Evolutionary conservation across 2,888 invertebrate genomes (phyloP).

Genomic region (Marasmarcha lunaedactyla): DNA sequence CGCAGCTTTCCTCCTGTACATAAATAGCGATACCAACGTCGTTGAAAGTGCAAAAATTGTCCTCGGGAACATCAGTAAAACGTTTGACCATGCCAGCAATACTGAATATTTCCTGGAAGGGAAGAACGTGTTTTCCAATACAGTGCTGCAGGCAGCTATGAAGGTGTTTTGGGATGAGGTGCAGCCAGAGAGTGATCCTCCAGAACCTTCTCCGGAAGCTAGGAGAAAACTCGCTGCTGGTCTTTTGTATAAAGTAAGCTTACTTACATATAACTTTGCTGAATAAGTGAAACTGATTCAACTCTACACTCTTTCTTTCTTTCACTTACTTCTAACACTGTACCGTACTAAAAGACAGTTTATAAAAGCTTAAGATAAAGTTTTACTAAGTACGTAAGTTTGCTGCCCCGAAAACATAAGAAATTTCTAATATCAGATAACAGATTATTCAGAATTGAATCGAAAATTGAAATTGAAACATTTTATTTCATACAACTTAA

Average conservation of each 20-base stretch:
- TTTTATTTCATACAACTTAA: too few species aligned
- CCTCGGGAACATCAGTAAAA: constrained; percentile 74
- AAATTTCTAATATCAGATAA: too few species aligned
- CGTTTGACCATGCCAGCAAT: constrained; percentile 67
- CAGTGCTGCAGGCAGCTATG: constrained; percentile 58
- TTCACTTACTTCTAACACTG: too few species aligned
- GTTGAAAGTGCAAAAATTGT: constrained; percentile 65
- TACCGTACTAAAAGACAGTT: too few species aligned
- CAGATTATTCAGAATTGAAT: too few species aligned
- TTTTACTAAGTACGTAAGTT: too few species aligned
- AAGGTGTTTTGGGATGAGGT: constrained; percentile 70
- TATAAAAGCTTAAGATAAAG: too few species aligned
- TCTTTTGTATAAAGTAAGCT: constrained; percentile 81
- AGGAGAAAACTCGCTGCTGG: constrained; percentile 78
- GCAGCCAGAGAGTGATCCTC: constrained; percentile 70
- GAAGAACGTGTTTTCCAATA: constrained; percentile 44
- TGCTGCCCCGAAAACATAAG: too few species aligned
- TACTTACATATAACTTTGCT: background rate
- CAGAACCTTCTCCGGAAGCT: constrained; percentile 76
- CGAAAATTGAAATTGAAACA: too few species aligned
- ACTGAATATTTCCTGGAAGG: constrained; percentile 67
- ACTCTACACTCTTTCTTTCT: too few species aligned
- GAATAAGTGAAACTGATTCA: too few species aligned
- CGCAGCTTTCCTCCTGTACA: constrained; percentile 76
- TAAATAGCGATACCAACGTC: constrained; percentile 36